A percentile compares a stretch with the other conserved stretches of the same genome.
Conservation (phyloP, 2,797 vertebrate species). For the Acestrorhynchus altus region DNA sequence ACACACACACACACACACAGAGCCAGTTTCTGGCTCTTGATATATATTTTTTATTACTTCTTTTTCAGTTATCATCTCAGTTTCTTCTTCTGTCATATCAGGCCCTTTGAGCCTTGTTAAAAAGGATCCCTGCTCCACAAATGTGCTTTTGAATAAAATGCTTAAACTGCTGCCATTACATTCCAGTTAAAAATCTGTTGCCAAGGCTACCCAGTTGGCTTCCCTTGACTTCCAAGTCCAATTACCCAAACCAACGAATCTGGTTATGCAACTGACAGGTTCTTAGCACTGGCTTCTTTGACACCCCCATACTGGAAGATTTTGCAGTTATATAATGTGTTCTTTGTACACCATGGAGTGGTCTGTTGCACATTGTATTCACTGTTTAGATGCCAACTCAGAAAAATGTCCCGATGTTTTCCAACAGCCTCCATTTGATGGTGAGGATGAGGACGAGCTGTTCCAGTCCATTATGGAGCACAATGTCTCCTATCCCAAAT, state of each 20-base stretch:
- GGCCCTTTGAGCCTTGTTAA: not conserved
- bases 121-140: not conserved
- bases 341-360: not conserved
- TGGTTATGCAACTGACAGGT: slow-evolving; percentile 12
- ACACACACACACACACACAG: not conserved
- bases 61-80: not conserved
- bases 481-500: slow-evolving; percentile 97
- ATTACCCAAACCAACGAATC: slow-evolving; percentile 27
- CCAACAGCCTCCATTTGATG: slow-evolving; percentile 93
- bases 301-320: slow-evolving; percentile 25
- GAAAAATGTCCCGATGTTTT: slow-evolving; percentile 28
- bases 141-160: not conserved
- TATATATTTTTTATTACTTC: not conserved
- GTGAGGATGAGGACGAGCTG: slow-evolving; percentile 96
- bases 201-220: slow-evolving; percentile 24
- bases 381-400: not conserved
- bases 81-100: not conserved
- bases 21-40: no score
- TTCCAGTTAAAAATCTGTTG: slow-evolving; percentile 5
- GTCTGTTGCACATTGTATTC: not conserved
- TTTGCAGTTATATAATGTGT: slow-evolving; percentile 33
- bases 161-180: not conserved
- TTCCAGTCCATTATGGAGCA: slow-evolving; percentile 99
- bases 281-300: slow-evolving; percentile 3
- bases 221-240: not conserved